These are phyloP conservation scores for Electrophaes corylata DNA, from an alignment of 2,888 invertebrate genomes.

Conservation along the genomic window DNA sequence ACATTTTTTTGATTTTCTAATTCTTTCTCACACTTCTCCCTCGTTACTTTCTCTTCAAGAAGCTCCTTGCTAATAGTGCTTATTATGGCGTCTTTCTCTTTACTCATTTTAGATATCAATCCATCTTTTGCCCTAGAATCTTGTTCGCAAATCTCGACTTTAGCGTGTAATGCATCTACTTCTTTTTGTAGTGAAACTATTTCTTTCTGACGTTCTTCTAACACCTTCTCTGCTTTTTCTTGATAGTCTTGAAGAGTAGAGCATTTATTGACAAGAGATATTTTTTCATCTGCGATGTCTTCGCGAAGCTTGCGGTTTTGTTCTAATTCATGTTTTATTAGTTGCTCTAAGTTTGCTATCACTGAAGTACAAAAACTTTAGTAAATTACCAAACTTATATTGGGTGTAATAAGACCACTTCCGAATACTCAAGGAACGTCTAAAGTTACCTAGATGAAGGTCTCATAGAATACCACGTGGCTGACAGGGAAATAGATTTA, in stretches of 20 bases:
- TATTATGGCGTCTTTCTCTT: slow-evolving; percentile 54
- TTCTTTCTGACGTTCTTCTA: slow-evolving; percentile 56
- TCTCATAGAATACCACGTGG: too few species aligned
- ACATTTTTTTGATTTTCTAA: slow-evolving; percentile 27
- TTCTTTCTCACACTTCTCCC: slow-evolving; percentile 46
- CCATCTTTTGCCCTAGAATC: slow-evolving; percentile 47
- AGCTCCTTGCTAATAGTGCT: slow-evolving; percentile 54
- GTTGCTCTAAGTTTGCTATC: slow-evolving; percentile 53
- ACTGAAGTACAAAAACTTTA: slow-evolving; percentile 51
- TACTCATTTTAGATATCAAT: slow-evolving; percentile 40
- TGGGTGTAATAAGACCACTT: too few species aligned
- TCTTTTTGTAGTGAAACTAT: slow-evolving; percentile 48
- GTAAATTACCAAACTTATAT: background rate
- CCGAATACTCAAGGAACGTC: too few species aligned
- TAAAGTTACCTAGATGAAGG: too few species aligned
- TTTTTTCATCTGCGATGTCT: slow-evolving; percentile 50
- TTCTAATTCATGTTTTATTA: slow-evolving; percentile 50
- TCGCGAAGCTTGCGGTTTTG: slow-evolving; percentile 48
- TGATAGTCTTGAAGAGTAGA: slow-evolving; percentile 58
- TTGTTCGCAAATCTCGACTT: slow-evolving; percentile 43
- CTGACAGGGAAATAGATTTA: too few species aligned
- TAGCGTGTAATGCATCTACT: slow-evolving; percentile 41
- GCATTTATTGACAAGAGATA: slow-evolving; percentile 54
- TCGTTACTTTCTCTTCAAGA: slow-evolving; percentile 49
- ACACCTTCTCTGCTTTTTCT: slow-evolving; percentile 54